Percentiles rank a stretch among this genome's conserved stretches.
These are phyloP conservation scores for Ichneumoninae sp. DNA, from an alignment of 2,888 invertebrate species.

Conservation along the genomic window DNA sequence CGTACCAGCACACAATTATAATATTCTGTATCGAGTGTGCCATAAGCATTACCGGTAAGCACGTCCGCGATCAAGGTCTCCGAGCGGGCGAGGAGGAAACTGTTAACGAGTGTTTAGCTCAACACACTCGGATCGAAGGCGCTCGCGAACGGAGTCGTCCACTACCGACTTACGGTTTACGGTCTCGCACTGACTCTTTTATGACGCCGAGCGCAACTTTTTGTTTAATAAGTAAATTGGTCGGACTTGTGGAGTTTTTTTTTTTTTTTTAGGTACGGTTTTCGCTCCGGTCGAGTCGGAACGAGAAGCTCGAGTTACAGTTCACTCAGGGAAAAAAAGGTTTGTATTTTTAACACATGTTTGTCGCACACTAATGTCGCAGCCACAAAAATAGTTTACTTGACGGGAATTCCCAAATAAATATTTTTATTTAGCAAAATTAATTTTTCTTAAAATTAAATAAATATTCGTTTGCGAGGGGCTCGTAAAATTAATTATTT, in stretches of 20 bases:
- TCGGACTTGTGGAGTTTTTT: background rate
- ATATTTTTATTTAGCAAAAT: too few relatives aligned
- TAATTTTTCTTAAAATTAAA: too few relatives aligned
- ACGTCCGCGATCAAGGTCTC: conserved; percentile 41
- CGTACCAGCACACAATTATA: conserved; percentile 33
- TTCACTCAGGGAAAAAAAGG: background rate
- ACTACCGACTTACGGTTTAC: background rate
- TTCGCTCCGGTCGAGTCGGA: background rate
- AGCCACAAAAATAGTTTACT: too few relatives aligned
- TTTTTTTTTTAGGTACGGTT: background rate
- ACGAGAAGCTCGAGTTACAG: background rate
- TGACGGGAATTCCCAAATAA: too few relatives aligned
- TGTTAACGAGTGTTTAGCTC: background rate
- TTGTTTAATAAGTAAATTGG: background rate
- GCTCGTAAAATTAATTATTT: too few relatives aligned
- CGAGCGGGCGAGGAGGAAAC: conserved; percentile 8
- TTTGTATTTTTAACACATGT: background rate
- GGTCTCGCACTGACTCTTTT: background rate
- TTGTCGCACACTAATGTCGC: background rate
- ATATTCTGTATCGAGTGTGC: conserved; percentile 8
- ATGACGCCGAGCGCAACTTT: background rate
- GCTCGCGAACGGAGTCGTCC: background rate
- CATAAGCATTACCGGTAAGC: conserved; percentile 1
- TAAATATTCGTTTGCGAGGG: too few relatives aligned
- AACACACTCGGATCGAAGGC: conserved; percentile 6